Evolutionary conservation across 92 coral and sea anemone genomes (phyloP), one percentile per base, ranked within the genome.

Genomic region (Epizoanthus illoricatus): DNA sequence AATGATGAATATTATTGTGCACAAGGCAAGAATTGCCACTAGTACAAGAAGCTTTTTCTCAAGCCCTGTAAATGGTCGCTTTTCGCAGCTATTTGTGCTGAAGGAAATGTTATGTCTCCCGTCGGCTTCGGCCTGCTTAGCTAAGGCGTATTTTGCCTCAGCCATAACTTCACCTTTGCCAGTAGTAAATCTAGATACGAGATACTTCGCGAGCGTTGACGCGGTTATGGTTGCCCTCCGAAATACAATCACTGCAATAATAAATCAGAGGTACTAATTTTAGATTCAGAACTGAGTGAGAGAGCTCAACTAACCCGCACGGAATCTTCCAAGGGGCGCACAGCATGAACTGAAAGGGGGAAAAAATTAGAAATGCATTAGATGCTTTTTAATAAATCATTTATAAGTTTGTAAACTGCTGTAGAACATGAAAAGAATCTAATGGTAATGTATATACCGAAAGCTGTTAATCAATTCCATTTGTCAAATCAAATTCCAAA

Each of bases 221-320:
- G 82, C 20, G 36, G 36, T 1, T 78, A 78, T 63, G 82, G 58
- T 78, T 64, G 82, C 82, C 54, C 47, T 78, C 58, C 64, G 71
- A 78, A 78, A 63, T 11, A 78, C 82, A 78, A 78, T 76, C 28
- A 76, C 39, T 61, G 55, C 40, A 42, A 9, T 18, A 40, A 9
- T 39, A 28, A 58, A 17, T 55, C 81, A 62, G 52, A 63, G 69
- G 61, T 63, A 78, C 60, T 13, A 12, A 16, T 61, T 24, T 21
- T 73, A 73, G 62, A 54, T 52, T 52, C 13, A 43, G 5, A 40
- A 28, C 36, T 28, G 54, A 74, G 39, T 57, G 18, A 33, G 64
- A 36, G 15, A 63, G 18, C 43, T 5, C 45, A 45, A n/a, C 45
- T 16, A 36, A 20, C 17, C 81, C 71, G 71, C 71, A 23, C 66